phyloP scores from a whole-genome alignment of 2,797 vertebrate genomes.

The Mormyrops boulengeri region DNA sequence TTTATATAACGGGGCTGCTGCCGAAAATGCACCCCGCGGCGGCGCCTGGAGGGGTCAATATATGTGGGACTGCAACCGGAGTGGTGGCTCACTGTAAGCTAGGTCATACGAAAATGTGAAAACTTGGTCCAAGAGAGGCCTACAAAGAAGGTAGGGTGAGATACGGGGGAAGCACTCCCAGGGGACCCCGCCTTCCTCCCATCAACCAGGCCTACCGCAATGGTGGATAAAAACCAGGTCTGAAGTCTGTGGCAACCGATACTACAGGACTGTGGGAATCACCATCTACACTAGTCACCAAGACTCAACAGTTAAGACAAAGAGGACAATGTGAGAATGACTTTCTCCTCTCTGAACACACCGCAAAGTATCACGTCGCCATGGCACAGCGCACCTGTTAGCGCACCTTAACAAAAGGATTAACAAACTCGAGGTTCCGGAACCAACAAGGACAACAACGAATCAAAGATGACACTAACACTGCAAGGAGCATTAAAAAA shows the following conservation, averaged over 20 bases:
- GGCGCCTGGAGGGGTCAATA: not conserved
- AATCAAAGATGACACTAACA: not conserved
- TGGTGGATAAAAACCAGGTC: not conserved
- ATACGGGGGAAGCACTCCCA: not conserved
- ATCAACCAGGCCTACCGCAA: not conserved
- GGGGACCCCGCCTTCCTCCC: not conserved
- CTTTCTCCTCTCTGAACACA: not conserved
- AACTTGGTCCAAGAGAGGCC: not conserved
- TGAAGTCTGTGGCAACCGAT: not conserved
- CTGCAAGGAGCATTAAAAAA: not conserved
- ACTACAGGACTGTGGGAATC: not conserved
- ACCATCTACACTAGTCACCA: not conserved
- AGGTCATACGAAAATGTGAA: not conserved
- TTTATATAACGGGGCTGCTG: not conserved
- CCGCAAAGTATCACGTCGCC: not conserved
- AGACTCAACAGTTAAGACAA: not conserved
- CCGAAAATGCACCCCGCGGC: not conserved
- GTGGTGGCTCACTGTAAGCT: not conserved
- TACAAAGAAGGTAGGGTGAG: not conserved
- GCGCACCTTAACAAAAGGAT: not conserved
- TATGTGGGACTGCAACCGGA: not conserved
- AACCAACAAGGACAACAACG: not conserved
- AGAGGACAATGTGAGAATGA: not conserved
- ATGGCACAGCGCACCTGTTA: not conserved
- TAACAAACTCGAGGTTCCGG: not conserved